Base-by-base conservation (phyloP, 2,113 vertebrate species). In the Sander lucioperca region DNA sequence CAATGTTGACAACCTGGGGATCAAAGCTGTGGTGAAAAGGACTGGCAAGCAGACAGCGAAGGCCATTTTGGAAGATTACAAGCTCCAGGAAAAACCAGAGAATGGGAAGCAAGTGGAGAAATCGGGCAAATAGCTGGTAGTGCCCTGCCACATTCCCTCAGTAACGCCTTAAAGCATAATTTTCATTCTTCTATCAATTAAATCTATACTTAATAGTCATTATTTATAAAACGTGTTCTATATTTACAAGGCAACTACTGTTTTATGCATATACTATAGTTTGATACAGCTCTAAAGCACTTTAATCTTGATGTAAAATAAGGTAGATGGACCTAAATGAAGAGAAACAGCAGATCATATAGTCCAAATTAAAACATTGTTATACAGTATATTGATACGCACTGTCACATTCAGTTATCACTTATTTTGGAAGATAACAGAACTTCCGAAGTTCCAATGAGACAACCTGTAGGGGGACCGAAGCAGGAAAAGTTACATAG, bases 1-100 rank as follows among this genome's bases (percentile, higher is more conserved):
- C 94, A 99, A 99, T 86, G 97, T 99, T 27, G 96, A 99, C 85
- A 96, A 97, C 94, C 94, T 99, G 59, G 98, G 98, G 59, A 94
- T 99, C 93, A 99, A 99, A 93, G 97, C 98, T 18, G 94, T 98
- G 74, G 98, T 97, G 88, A 98, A 98, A 90, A 97, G 85, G 92
- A 99, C 98, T 10, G 97, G 98, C 54, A 99, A 96, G 85, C 96
- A 99, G 48, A 97, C 98, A 0, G 97, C 97, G 0, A 91, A 96
- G 33, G 96, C 96, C 69, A 95, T 99, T 61, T 93, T 99, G 82
- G 96, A 98, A 69, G 98, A 99, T 90, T 97, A 99, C 91, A 96
- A 96, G 58, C 86, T 98, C 47, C 75, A 93, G 63, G 96, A 96
- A 4, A 80, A 82, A 27, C 74, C 91, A n/a, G 85, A 92, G 50